Evolutionary conservation across 2,113 vertebrate species (phyloP).

Genomic region (Fukomys damarensis): DNA sequence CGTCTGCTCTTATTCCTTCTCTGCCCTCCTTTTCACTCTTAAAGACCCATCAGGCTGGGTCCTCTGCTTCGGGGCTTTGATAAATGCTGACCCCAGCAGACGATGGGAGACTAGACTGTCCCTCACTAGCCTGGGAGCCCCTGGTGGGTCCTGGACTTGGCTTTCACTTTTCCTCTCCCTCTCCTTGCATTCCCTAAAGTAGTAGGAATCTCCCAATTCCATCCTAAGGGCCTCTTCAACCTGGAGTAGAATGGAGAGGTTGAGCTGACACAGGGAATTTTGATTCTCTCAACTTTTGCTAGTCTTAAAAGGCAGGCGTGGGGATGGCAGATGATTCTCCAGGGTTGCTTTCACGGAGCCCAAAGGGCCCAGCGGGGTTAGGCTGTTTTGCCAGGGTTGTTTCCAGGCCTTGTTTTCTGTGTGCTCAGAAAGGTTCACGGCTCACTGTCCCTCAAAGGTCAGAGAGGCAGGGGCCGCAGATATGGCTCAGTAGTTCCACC

Average conservation of each 20-base stretch:
- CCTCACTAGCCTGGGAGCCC: not conserved
- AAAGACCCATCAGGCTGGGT: not conserved
- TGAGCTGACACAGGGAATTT: not conserved
- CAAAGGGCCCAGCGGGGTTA: not conserved
- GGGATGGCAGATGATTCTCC: not conserved
- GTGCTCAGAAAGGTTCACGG: not conserved
- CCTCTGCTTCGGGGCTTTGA: not conserved
- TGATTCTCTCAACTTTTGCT: not conserved
- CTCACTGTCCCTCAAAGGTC: not conserved
- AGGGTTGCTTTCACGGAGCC: not conserved
- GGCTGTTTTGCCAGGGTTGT: not conserved
- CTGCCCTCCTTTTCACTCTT: not conserved
- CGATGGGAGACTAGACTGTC: accelerated
- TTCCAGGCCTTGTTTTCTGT: not conserved
- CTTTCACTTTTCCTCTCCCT: not conserved
- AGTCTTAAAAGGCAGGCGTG: not conserved
- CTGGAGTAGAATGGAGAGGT: not conserved
- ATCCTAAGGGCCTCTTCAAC: not conserved
- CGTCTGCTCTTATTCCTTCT: not conserved
- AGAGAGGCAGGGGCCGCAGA: no score
- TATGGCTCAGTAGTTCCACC: no score
- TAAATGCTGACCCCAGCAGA: not conserved
- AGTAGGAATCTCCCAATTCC: not conserved
- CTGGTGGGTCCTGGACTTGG: not conserved
- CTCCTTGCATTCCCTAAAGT: no score